These are phyloP conservation scores for Epizoanthus fatuus DNA, from an alignment of 92 coral and sea anemone genomes.

Conservation along the genomic window DNA sequence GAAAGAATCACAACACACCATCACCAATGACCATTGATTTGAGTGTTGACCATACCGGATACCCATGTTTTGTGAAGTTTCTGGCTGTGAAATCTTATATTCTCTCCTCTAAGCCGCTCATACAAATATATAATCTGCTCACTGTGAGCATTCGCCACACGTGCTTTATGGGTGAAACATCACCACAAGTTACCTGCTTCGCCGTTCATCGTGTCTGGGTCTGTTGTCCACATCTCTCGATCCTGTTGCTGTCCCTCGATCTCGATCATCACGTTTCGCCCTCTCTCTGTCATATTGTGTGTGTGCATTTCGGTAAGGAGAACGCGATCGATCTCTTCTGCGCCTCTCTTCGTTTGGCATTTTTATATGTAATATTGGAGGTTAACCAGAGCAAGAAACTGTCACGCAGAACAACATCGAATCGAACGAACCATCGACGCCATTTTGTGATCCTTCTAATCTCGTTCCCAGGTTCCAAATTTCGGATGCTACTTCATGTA, in stretches of 20 bases:
- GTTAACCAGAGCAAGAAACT: not conserved
- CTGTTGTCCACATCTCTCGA: conserved; percentile 37
- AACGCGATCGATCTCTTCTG: conserved; percentile 30
- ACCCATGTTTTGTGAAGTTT: too few relatives aligned
- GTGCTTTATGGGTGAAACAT: not conserved
- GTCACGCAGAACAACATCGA: not conserved
- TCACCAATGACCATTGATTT: too few relatives aligned
- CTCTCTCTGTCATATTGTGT: conserved; percentile 7
- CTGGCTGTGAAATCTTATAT: too few relatives aligned
- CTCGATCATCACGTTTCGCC: conserved; percentile 31
- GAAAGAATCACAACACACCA: too few relatives aligned
- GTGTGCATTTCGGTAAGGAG: conserved; percentile 15
- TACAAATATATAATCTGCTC: too few relatives aligned
- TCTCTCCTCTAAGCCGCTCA: too few relatives aligned
- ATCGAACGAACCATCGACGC: not conserved
- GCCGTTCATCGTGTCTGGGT: conserved; percentile 40
- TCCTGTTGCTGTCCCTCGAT: conserved; percentile 17
- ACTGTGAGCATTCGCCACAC: not conserved
- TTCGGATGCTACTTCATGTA: not conserved
- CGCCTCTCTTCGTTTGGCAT: conserved; percentile 37
- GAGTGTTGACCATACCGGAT: too few relatives aligned
- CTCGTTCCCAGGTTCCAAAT: not conserved
- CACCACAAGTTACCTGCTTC: conserved; percentile 20
- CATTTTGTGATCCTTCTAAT: not conserved
- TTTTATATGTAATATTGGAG: not conserved